These are phyloP conservation scores for Madoqua kirkii DNA, from an alignment of 2,113 vertebrate species.

Conservation along the genomic window DNA sequence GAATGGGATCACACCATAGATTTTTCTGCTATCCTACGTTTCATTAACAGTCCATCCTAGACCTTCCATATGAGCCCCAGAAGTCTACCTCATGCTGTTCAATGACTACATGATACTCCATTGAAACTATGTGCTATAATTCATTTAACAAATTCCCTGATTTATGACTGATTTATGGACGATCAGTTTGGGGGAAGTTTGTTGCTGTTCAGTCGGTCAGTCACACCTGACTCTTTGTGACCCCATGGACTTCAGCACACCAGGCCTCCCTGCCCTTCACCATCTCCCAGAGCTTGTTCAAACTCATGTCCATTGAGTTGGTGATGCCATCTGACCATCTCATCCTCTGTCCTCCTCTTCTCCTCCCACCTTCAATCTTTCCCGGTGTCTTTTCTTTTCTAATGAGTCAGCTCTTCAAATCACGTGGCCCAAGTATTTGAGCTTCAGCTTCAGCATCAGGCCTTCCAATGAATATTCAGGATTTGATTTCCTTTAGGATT, in stretches of 20 bases:
- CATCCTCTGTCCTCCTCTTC: background rate
- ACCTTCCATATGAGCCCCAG: background rate
- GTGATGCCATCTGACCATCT: background rate
- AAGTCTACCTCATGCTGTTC: background rate
- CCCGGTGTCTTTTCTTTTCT: background rate
- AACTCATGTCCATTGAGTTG: background rate
- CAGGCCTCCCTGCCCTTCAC: background rate
- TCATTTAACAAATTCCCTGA: background rate
- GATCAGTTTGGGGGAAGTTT: background rate
- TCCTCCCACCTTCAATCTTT: background rate
- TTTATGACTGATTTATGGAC: background rate
- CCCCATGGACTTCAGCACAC: background rate
- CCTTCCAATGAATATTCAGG: background rate
- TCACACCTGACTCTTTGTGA: rapidly evolving
- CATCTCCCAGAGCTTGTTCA: background rate
- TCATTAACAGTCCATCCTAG: background rate
- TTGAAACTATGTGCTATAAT: background rate
- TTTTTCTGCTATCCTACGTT: background rate
- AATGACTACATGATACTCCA: background rate
- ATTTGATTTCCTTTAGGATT: background rate
- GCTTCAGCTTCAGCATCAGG: background rate
- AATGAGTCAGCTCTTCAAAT: background rate
- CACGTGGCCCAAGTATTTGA: background rate
- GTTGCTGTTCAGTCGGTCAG: background rate
- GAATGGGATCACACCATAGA: background rate